phyloP scores from a whole-genome alignment of 2,888 invertebrate genomes.

The Tiliacea aurago region DNA sequence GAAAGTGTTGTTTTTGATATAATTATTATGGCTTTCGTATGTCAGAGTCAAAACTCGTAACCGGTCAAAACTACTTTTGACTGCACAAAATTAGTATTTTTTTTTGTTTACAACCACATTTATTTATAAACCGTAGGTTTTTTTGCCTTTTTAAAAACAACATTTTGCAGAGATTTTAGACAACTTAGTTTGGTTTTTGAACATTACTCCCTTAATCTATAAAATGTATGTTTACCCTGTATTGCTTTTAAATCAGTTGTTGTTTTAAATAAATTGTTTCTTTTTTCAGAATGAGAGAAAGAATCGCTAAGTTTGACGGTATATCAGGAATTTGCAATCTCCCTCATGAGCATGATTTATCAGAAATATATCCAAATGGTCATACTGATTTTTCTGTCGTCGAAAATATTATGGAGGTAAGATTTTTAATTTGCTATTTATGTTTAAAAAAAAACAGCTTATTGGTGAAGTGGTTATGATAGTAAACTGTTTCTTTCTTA shows the following conservation, averaged over 20 bases:
- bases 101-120: not conserved
- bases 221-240: not conserved
- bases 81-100: not conserved
- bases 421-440: not conserved
- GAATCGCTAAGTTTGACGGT: constrained; percentile 20
- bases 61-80: not conserved
- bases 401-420: constrained; percentile 25
- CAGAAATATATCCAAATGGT: constrained; percentile 8
- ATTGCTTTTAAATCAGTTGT: not conserved
- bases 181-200: not conserved
- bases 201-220: not conserved
- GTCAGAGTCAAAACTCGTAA: not conserved
- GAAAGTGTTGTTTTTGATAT: not conserved
- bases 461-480: not conserved
- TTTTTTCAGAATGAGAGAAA: constrained; percentile 42
- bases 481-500: not conserved
- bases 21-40: too few species aligned
- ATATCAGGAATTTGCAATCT: constrained; percentile 24
- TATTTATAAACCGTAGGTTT: not conserved
- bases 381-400: constrained; percentile 31
- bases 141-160: not conserved
- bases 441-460: not conserved
- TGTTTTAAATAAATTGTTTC: not conserved
- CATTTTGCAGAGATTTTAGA: not conserved
- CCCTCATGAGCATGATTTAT: fast-evolving